These are phyloP conservation scores for Oscheius sp. DNA, from an alignment of 2,888 invertebrate genomes.

Conservation along the genomic window DNA sequence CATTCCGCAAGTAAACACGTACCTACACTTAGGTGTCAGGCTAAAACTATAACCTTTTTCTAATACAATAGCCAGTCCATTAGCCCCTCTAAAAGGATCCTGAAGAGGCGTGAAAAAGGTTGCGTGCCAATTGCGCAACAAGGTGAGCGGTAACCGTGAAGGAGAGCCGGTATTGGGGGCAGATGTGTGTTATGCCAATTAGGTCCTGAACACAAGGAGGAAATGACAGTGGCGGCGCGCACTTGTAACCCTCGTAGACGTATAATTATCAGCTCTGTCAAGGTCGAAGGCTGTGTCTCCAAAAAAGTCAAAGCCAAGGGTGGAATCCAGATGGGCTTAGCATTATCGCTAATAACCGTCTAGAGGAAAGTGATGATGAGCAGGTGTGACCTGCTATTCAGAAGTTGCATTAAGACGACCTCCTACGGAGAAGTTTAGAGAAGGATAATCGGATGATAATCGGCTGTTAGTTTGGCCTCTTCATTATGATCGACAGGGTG, in stretches of 20 bases:
- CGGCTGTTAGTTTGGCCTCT: constrained; percentile 22
- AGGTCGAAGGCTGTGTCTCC: constrained; percentile 6
- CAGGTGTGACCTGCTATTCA: constrained; percentile 27
- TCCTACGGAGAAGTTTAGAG: constrained; percentile 26
- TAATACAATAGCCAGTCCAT: background rate
- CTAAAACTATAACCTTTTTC: background rate
- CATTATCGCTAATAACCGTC: background rate
- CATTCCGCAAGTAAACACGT: constrained; percentile 7
- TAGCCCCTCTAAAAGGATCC: background rate
- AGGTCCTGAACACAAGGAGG: constrained; percentile 24
- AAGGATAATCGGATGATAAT: constrained; percentile 24
- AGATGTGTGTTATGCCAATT: constrained; percentile 33
- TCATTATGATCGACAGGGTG: constrained; percentile 12
- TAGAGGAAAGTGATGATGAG: constrained; percentile 19
- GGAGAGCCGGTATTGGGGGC: constrained; percentile 4
- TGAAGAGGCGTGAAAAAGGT: constrained; percentile 3
- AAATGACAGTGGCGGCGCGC: constrained; percentile 32
- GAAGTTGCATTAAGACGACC: constrained; percentile 10
- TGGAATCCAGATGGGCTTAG: constrained; percentile 9
- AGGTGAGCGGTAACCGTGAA: background rate
- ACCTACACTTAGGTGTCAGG: background rate
- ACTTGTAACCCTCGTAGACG: constrained; percentile 24
- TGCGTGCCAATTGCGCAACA: constrained; percentile 18
- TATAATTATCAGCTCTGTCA: constrained; percentile 27
- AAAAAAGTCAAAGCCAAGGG: constrained; percentile 8